Percentiles rank a stretch among this genome's conserved stretches.
Conservation (phyloP, 2,888 invertebrate genomes). For the Colostygia pectinataria region DNA sequence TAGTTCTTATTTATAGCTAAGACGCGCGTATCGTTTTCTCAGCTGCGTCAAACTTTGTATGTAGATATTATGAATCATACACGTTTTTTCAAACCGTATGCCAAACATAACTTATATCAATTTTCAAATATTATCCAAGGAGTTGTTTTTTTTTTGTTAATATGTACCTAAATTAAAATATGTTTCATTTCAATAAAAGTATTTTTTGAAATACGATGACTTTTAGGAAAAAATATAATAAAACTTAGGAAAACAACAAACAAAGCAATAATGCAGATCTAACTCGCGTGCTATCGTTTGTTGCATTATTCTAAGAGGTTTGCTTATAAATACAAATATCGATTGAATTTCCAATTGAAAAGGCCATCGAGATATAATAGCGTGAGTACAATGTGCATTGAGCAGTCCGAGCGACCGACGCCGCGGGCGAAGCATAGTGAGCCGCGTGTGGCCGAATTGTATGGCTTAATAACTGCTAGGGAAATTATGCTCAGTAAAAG, state of each 20-base stretch:
- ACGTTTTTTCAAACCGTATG: no score
- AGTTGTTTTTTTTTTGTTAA: no score
- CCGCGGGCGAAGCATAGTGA: constrained; percentile 55
- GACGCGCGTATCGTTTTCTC: neutral
- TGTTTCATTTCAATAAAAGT: no score
- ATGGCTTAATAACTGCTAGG: constrained; percentile 13
- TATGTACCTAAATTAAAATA: neutral
- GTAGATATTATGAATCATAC: neutral
- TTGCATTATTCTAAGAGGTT: constrained; percentile 26
- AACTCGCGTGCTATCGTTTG: constrained; percentile 9
- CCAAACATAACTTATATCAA: no score
- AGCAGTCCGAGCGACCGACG: constrained; percentile 44
- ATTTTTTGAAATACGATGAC: no score
- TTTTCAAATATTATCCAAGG: no score
- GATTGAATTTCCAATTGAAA: constrained; percentile 54
- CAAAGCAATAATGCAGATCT: constrained; percentile 10
- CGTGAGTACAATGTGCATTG: constrained; percentile 64
- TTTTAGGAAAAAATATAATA: neutral
- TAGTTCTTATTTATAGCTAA: constrained; percentile 2
- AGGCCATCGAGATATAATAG: constrained; percentile 60
- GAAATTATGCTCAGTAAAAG: constrained; percentile 18
- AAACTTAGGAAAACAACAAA: neutral
- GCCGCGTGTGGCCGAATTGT: constrained; percentile 58
- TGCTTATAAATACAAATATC: constrained; percentile 30
- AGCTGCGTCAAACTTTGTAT: neutral